Conservation (phyloP, 2,797 vertebrate species). For the Rhinella marina region DNA sequence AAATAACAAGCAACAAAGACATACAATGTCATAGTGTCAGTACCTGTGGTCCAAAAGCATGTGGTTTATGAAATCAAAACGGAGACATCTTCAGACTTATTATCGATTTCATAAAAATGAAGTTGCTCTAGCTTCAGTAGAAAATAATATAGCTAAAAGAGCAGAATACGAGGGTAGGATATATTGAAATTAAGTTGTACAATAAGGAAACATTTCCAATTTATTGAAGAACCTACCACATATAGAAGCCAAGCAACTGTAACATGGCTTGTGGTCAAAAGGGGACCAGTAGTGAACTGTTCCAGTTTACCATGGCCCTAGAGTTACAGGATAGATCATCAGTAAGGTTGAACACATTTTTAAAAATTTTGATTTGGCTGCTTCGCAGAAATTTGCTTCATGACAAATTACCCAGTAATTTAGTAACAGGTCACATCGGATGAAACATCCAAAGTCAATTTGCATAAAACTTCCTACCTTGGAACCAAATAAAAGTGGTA, state of each 20-base stretch:
- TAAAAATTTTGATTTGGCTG: too few species aligned
- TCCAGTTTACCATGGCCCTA: too few species aligned
- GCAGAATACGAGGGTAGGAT: neutral
- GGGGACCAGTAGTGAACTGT: too few species aligned
- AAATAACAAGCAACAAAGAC: conserved; percentile 47
- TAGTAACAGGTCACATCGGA: too few species aligned
- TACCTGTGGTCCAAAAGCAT: conserved; percentile 5
- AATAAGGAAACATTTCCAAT: neutral
- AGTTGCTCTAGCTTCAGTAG: neutral
- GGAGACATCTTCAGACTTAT: conserved; percentile 1
- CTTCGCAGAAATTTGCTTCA: too few species aligned
- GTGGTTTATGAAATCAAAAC: neutral
- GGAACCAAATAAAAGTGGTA: too few species aligned
- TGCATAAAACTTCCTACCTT: too few species aligned
- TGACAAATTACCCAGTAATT: too few species aligned
- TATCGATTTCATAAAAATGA: neutral
- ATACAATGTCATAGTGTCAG: conserved; percentile 35
- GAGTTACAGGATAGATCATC: too few species aligned
- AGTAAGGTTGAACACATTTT: too few species aligned
- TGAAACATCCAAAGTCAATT: too few species aligned
- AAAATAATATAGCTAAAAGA: neutral
- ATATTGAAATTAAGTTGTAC: neutral
- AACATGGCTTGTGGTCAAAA: too few species aligned
- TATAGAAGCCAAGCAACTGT: neutral
- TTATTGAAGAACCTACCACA: neutral